phyloP scores from a whole-genome alignment of 2,113 vertebrate species.

The Microcebus murinus region DNA sequence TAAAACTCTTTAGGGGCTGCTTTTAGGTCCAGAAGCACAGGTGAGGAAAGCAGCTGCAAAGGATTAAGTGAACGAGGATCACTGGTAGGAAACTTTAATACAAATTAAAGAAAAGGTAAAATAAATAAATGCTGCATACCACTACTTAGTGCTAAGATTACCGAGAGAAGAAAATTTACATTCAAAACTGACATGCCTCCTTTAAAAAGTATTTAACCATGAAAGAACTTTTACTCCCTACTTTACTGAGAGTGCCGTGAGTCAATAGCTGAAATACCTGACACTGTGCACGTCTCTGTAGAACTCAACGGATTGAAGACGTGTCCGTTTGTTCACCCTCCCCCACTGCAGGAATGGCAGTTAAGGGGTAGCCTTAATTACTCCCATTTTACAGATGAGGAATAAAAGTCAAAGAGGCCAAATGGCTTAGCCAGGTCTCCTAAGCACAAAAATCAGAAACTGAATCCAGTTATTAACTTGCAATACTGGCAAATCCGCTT shows the following conservation, averaged over 20 bases:
- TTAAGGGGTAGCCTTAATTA: fast-evolving
- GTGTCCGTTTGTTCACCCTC: fast-evolving
- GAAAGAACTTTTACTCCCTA: background rate
- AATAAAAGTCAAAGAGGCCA: background rate
- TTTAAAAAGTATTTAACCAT: background rate
- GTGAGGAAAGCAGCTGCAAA: background rate
- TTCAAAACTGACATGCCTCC: background rate
- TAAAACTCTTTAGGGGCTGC: background rate
- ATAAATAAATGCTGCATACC: background rate
- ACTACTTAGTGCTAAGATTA: background rate
- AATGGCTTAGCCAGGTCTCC: fast-evolving
- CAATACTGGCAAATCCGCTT: fast-evolving
- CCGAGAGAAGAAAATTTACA: background rate
- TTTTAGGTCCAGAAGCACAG: background rate
- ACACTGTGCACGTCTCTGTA: fast-evolving
- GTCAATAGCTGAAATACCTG: background rate
- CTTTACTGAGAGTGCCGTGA: too few species aligned
- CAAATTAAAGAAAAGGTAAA: background rate
- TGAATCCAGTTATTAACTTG: background rate
- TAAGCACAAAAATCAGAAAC: too few species aligned
- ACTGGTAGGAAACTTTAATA: background rate
- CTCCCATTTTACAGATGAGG: background rate
- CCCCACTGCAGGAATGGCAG: background rate
- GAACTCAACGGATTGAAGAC: background rate
- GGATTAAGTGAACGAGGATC: background rate